Evolutionary conservation across 2,888 invertebrate genomes (phyloP).

Genomic region (Myathropa florea): DNA sequence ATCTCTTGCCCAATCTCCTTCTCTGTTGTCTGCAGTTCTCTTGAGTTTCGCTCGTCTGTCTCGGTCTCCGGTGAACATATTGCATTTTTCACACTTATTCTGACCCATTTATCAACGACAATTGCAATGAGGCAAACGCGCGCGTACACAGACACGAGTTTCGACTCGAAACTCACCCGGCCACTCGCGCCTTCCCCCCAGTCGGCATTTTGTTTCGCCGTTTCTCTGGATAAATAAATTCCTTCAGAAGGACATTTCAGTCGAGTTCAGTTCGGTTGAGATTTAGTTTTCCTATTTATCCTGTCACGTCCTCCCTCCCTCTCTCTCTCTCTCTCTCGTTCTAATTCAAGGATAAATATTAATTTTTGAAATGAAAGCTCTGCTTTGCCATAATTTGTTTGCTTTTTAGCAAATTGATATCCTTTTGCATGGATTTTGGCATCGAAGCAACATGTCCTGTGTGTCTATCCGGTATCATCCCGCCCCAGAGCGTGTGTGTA

Average conservation of each 20-base stretch:
- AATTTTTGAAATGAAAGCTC: conserved; percentile 28
- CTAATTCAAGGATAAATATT: conserved; percentile 25
- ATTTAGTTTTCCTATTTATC: conserved; percentile 16
- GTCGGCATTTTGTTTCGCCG: background rate
- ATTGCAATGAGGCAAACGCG: conserved; percentile 36
- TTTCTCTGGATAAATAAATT: conserved; percentile 22
- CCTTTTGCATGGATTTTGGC: conserved; percentile 20
- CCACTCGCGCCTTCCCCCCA: background rate
- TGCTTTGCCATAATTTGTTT: conserved; percentile 16
- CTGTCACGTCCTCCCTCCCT: background rate
- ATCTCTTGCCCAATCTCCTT: background rate
- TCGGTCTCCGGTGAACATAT: conserved; percentile 23
- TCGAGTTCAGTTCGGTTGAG: background rate
- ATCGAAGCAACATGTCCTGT: conserved; percentile 16
- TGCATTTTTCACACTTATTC: conserved; percentile 54
- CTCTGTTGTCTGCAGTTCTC: background rate
- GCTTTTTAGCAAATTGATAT: conserved; percentile 47
- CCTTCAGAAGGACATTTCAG: background rate
- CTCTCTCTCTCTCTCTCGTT: background rate
- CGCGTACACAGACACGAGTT: background rate
- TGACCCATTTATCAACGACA: conserved; percentile 60
- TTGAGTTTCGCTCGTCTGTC: background rate
- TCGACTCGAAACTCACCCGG: background rate
- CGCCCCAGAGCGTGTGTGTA: background rate
- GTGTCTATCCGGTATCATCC: no score